These are phyloP conservation scores for Schizopygopsis malacanthus DNA, from an alignment of 2,797 vertebrate species.

Conservation along the genomic window DNA sequence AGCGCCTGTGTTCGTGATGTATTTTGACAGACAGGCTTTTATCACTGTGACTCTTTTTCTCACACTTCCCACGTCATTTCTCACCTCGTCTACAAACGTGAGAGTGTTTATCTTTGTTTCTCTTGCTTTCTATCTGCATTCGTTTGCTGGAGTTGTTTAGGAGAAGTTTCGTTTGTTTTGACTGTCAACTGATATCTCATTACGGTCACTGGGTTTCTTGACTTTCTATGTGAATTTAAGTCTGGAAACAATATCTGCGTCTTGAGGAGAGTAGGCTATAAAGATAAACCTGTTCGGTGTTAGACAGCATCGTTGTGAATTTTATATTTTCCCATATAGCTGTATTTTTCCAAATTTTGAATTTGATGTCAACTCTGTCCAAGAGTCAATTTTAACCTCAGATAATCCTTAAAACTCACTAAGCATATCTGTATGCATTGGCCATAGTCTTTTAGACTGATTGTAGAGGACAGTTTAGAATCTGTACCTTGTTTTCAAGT, in stretches of 20 bases:
- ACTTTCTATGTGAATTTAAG: constrained; percentile 10
- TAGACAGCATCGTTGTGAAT: background rate
- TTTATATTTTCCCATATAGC: background rate
- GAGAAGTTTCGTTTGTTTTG: constrained; percentile 44
- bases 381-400: background rate
- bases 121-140: constrained; percentile 16
- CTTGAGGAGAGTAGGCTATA: background rate
- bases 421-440: background rate
- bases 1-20: constrained; percentile 20
- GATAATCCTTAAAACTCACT: background rate
- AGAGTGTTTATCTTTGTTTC: constrained; percentile 44
- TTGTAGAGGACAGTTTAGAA: background rate
- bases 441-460: background rate
- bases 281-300: background rate
- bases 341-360: background rate
- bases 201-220: background rate
- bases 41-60: constrained; percentile 44
- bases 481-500: background rate
- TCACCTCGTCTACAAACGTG: constrained; percentile 43
- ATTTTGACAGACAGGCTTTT: constrained; percentile 49
- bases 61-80: constrained; percentile 46
- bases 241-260: background rate
- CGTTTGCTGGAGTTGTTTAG: constrained; percentile 37
- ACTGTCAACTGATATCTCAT: constrained; percentile 36
- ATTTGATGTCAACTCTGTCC: background rate